Conservation (phyloP, 37 sponge, comb jelly and placozoan species). For the Aphrocallistes beatrix region DNA sequence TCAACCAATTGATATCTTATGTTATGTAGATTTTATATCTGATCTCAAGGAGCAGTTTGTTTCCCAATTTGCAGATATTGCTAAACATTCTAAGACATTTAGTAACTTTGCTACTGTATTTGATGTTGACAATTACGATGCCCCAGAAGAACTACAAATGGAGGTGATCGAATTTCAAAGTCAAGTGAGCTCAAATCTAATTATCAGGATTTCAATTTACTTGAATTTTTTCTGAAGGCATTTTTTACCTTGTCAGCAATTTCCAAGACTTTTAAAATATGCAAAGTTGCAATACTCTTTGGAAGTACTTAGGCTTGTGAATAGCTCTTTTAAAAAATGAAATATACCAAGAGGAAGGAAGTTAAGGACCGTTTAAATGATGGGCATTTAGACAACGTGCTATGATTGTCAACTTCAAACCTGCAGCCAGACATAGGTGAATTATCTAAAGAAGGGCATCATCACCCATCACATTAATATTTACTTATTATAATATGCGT, state of each 20-base stretch:
- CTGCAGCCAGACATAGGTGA: not conserved
- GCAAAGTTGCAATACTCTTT: not conserved
- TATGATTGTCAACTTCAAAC: not conserved
- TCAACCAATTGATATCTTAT: not conserved
- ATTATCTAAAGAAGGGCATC: not conserved
- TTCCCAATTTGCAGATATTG: not conserved
- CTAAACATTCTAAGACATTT: not conserved
- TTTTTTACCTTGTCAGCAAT: not conserved
- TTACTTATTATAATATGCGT: no score
- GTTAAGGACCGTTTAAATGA: not conserved
- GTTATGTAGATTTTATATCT: not conserved
- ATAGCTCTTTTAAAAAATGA: not conserved
- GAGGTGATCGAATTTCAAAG: slow-evolving; percentile 4
- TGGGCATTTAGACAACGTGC: not conserved
- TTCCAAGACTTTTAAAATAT: no score
- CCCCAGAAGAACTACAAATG: not conserved
- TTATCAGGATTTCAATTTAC: not conserved
- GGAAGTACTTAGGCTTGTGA: slow-evolving; percentile 8
- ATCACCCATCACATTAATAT: not conserved
- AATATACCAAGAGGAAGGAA: not conserved
- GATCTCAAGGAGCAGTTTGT: not conserved
- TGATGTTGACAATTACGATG: not conserved
- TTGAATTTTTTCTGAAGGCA: not conserved
- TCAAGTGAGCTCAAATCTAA: not conserved
- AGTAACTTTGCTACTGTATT: not conserved